Percentiles rank a stretch among this genome's conserved stretches.
Conservation (phyloP, 2,888 invertebrate species). For the Corythucha ciliata region DNA sequence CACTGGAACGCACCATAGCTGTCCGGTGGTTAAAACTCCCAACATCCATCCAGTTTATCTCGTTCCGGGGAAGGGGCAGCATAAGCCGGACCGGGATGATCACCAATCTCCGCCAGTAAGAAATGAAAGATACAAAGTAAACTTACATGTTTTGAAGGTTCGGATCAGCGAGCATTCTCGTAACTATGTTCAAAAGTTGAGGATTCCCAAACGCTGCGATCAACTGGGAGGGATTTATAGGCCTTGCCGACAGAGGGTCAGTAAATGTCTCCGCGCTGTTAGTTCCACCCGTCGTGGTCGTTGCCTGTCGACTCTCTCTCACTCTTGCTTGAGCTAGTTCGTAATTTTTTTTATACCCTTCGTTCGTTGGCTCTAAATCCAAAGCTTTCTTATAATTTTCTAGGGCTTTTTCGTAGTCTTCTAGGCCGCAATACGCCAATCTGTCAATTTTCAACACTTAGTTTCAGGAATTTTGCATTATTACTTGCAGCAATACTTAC, state of each 20-base stretch:
- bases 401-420: slow-evolving; percentile 24
- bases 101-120: too few relatives aligned
- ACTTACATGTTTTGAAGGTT: slow-evolving; percentile 26
- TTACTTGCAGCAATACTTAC: slow-evolving; percentile 27
- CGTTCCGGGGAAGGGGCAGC: too few relatives aligned
- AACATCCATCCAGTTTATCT: too few relatives aligned
- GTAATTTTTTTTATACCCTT: slow-evolving; percentile 26
- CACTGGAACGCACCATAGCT: too few relatives aligned
- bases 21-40: too few relatives aligned
- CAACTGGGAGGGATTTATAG: slow-evolving; percentile 18
- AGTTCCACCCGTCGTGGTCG: background rate
- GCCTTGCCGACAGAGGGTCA: background rate
- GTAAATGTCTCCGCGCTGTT: background rate
- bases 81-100: too few relatives aligned
- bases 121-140: too few relatives aligned
- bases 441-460: slow-evolving; percentile 23
- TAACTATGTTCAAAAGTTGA: slow-evolving; percentile 21
- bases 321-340: slow-evolving; percentile 26
- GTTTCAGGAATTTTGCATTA: background rate
- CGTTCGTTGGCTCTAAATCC: slow-evolving; percentile 26
- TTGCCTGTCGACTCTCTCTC: slow-evolving; percentile 9
- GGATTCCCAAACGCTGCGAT: slow-evolving; percentile 21
- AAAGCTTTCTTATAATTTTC: slow-evolving; percentile 24
- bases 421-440: slow-evolving; percentile 26
- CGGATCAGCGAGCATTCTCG: slow-evolving; percentile 26